phyloP scores from a whole-genome alignment of 2,113 vertebrate genomes.

The Caranx melampygus region DNA sequence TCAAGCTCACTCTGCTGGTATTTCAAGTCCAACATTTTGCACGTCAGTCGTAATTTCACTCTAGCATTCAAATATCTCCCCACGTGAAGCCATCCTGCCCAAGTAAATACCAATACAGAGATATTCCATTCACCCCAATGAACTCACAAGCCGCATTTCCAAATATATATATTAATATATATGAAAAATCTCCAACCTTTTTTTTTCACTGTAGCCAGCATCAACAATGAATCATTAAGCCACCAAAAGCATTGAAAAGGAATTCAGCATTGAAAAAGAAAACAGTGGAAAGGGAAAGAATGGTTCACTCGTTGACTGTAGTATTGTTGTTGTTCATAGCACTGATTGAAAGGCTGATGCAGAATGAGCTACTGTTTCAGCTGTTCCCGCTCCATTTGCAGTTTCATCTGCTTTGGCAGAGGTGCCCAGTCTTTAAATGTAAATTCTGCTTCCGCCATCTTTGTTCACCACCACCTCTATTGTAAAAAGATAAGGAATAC shows the following conservation, averaged over 20 bases:
- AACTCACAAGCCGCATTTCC: slow-evolving; percentile 57
- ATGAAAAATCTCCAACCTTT: slow-evolving; percentile 44
- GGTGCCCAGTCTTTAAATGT: slow-evolving; percentile 17
- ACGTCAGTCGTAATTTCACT: slow-evolving; percentile 59
- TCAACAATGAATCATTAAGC: slow-evolving; percentile 80
- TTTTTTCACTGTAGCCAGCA: slow-evolving; percentile 75
- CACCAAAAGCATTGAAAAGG: slow-evolving; percentile 81
- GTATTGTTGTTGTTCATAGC: slow-evolving; percentile 10
- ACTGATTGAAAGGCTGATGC: slow-evolving; percentile 7
- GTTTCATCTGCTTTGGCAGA: slow-evolving; percentile 6
- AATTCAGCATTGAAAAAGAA: slow-evolving; percentile 75
- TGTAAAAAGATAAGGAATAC: slow-evolving; percentile 9
- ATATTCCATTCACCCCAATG: slow-evolving; percentile 57
- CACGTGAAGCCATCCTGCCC: slow-evolving; percentile 35
- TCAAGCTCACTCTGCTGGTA: slow-evolving; percentile 78
- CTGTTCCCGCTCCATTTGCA: slow-evolving; percentile 8
- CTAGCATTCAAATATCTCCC: slow-evolving; percentile 48
- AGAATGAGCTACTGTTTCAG: slow-evolving; percentile 20
- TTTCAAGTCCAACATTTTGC: slow-evolving; percentile 72
- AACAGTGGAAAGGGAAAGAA: slow-evolving; percentile 79
- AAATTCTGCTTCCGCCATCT: not conserved
- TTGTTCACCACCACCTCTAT: not conserved
- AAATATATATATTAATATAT: slow-evolving; percentile 60
- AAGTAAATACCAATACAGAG: slow-evolving; percentile 66
- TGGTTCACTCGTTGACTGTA: slow-evolving; percentile 58